Evolutionary conservation across 2,113 vertebrate genomes (phyloP), one percentile per base, ranked within the genome.

Genomic region (Megaceryle maxima): DNA sequence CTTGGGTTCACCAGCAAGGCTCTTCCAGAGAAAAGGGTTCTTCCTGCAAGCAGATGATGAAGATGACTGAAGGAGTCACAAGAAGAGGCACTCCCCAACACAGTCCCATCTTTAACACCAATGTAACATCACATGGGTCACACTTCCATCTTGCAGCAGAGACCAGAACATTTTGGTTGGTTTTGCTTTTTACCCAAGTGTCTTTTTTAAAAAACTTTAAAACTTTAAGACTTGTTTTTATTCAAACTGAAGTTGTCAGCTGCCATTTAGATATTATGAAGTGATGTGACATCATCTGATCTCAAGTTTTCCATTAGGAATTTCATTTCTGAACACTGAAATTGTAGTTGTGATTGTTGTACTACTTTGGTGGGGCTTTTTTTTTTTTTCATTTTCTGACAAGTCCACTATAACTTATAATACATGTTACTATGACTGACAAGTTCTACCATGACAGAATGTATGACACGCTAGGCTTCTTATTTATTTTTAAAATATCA

Each of bases 1-100:
- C 53, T 50, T 46, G 41, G 12, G 28, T 11, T 76, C 53, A 51
- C 31, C 73, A 87, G 39, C 16, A 80, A 64, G 29, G 8, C 8
- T 79, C 39, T 41, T 35, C 3, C 4, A 1, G 0, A 14, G 53
- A 44, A 21, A 51, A 48, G 11, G 14, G 8, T 2, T 64, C 8
- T 66, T 77, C 26, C 53, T 43, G 22, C 19, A 76, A 50, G 9
- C 6, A 17, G 6, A n/a, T 39, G n/a, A 82, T 53, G 69, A 10
- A 81, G 37, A n/a, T 59, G 41, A 44, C 5, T 1, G 21, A 37
- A 31, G 4, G 8, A 60, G 25, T 60, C 28, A 56, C 0, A 1
- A 39, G 10, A 73, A 51, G 15, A 80, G 37, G 16, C 2, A 37
- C 56, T 60, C 57, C 16, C 67, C 59, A 63, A 12, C 16, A 29